Evolutionary conservation across 2,888 invertebrate genomes (phyloP), one percentile per base, ranked within the genome.

Genomic region (Hydroisotoma schaefferi): DNA sequence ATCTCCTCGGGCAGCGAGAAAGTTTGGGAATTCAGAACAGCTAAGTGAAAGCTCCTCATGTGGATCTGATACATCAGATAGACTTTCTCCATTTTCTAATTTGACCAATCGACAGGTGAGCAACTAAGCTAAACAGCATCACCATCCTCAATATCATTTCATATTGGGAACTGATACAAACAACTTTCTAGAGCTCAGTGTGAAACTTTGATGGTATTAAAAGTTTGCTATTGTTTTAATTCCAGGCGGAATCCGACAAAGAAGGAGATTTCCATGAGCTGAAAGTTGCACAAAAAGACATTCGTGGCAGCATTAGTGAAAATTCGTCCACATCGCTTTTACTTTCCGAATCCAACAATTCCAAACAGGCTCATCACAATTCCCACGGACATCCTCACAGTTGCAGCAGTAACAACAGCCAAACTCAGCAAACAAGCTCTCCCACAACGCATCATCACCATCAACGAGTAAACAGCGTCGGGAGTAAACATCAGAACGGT

Each of bases 11-110:
- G 84, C 84, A 1, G 81, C 82, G 55, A 76, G 85, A 43, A 85
- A 85, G 73, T 84, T 84, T 73, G 72, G 72, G 26, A 71, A 72
- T 47, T 80, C 84, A 29, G 80, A 83, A 27, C 85, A 86, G 72
- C 78, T 86, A 72, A 84, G 84, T 74, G 86, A 85, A 73, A 85
- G 85, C 74, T 85, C 85, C 47, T 85, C 85, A 70, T 85, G 85
- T 73, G 85, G 85, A 23, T 84, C 84, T 54, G 85, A 85, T 74
- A 84, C 84, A 43, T 85, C 85, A 70, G 85, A 85, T 74, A 78
- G 82, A 58, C 76, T 82, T 54, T 82, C 81, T 48, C 80, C 81
- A 52, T 80, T 81, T 69, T 70, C 72, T 4, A 71, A 68, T 59
- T 78, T 80, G 59, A 77, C 79, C 73, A 79, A 79, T 73, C 78